Base-by-base conservation (phyloP, 2,797 vertebrate species). In the Cetoscarus ocellatus region DNA sequence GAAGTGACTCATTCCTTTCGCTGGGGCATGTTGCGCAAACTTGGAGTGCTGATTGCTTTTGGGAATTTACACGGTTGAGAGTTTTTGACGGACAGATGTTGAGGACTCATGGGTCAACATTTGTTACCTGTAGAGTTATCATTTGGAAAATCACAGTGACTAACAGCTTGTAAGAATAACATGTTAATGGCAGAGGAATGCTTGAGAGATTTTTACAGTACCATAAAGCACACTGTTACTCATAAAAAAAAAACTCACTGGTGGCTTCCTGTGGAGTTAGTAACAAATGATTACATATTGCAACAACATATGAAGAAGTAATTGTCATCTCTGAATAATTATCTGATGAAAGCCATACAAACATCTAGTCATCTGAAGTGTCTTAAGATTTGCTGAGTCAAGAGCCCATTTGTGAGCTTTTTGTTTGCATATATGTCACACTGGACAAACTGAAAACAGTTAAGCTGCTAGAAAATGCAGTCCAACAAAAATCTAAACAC, bases 1-100 rank as follows among this genome's bases (percentile, higher is more conserved):
- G 45, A 74, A 67, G 7, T 93, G 89, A 92, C 15, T 93, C 84
- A 92, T 12, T 69, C 45, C 71, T 17, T 39, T 17, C 1, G 10
- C 36, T 19, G 0, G 4, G 1, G 2, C 2, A 5, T 3, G 12
- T 92, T 92, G 87, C 40, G 72, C 80, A 91, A 93, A 1, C 0
- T 36, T 6, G 89, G 88, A 66, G 13, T 47, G 10, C 76, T 8
- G 0, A 44, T 27, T 27, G 27, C 38, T 12, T 18, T 0, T 0
- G 86, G 91, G 90, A 91, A 88, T 78, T 90, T 77, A 81, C 80
- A 45, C 1, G 3, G 11, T 0, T 1, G 43, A 8, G 7, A 51
- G 17, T 13, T 6, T 18, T 53, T 47, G n/a, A 74, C 3, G 38
- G 15, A 55, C 7, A 44, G 3, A 2, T 38, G 15, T 61, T 38